Percentiles rank a stretch among this genome's conserved stretches.
These are phyloP conservation scores for Ypsolopha sequella DNA, from an alignment of 2,888 invertebrate genomes.

Conservation along the genomic window DNA sequence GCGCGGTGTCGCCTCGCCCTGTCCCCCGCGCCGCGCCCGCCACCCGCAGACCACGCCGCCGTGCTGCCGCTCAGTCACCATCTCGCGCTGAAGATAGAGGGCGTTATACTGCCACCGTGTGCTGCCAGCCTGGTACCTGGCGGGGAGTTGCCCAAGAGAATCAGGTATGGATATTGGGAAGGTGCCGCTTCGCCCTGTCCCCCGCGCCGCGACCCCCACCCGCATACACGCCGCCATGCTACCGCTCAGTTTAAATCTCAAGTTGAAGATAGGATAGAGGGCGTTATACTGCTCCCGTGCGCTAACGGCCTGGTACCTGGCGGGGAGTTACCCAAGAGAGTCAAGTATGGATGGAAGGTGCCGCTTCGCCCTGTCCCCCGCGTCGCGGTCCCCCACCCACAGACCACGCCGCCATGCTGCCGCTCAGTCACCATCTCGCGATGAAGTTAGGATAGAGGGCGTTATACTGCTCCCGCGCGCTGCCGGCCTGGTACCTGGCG, in stretches of 20 bases:
- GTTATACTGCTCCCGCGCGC: conserved; percentile 76
- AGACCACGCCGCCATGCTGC: conserved; percentile 88
- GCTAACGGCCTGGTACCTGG: not conserved
- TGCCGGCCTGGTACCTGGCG: not conserved
- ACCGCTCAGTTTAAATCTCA: conserved; percentile 86
- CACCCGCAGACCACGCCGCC: conserved; percentile 86
- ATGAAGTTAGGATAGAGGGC: conserved; percentile 93
- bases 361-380: conserved; percentile 50
- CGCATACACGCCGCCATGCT: conserved; percentile 90
- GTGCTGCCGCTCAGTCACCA: conserved; percentile 87
- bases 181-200: conserved; percentile 44
- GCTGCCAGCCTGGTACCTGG: not conserved
- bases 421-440: conserved; percentile 86
- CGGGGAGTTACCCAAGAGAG: not conserved
- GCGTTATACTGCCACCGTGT: conserved; percentile 79
- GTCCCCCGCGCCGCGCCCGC: conserved; percentile 43
- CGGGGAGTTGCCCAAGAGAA: not conserved
- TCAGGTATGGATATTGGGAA: not conserved
- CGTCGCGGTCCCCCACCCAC: conserved; percentile 63
- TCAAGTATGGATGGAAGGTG: not conserved
- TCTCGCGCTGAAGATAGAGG: conserved; percentile 93
- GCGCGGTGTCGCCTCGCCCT: conserved; percentile 55
- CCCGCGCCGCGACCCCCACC: conserved; percentile 48
- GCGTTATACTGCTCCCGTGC: conserved; percentile 79
- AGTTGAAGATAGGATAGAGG: conserved; percentile 95